Conservation (phyloP, 2,888 invertebrate species). For the Dione vanillae region DNA sequence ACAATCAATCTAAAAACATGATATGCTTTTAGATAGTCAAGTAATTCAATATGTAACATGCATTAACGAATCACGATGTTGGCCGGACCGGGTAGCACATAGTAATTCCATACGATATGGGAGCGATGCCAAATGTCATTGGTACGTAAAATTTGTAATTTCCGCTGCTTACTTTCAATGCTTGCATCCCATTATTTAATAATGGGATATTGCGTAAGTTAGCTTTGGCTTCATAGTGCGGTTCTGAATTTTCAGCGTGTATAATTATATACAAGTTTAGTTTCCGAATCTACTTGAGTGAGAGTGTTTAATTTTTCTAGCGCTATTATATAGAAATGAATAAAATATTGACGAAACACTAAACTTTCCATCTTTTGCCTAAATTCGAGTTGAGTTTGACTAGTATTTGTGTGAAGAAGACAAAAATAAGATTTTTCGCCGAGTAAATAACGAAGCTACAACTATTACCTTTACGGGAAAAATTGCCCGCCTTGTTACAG, state of each 20-base stretch:
- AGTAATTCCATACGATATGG: conserved; percentile 42
- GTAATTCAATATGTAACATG: conserved; percentile 36
- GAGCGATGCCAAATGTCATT: conserved; percentile 44
- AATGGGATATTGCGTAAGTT: not conserved
- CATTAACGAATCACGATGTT: conserved; percentile 39
- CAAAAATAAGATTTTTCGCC: no score
- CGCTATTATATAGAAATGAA: not conserved
- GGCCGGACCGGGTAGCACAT: conserved; percentile 30
- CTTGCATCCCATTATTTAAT: conserved; percentile 15
- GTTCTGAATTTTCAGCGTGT: not conserved
- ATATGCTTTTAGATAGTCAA: conserved; percentile 23
- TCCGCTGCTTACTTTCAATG: conserved; percentile 32
- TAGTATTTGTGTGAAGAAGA: no score
- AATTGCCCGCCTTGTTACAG: no score
- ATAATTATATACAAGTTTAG: not conserved
- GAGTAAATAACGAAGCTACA: no score
- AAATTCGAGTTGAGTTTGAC: no score
- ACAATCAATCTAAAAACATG: conserved; percentile 19
- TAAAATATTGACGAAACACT: no score
- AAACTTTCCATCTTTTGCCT: no score
- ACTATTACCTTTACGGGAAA: no score
- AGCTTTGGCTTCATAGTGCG: not conserved
- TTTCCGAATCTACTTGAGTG: not conserved
- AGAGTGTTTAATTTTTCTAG: not conserved
- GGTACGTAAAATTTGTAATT: conserved; percentile 42